Conservation (phyloP, 1,140 invertebrate genomes). For the Heliconius hermathena region DNA sequence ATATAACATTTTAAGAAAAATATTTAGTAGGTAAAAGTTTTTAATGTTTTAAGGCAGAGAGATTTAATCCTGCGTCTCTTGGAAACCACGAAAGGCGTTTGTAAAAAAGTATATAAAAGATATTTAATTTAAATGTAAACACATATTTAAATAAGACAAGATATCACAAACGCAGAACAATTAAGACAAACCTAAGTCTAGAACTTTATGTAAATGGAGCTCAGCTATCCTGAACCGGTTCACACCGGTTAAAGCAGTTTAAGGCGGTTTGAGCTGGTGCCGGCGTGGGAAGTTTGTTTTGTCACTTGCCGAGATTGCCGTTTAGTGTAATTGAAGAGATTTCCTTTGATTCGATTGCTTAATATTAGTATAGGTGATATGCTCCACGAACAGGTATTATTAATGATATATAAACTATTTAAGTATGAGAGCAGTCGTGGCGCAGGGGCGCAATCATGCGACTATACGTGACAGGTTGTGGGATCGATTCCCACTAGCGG, state of each 20-base stretch:
- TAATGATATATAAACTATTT: neutral
- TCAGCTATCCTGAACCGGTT: conserved; percentile 53
- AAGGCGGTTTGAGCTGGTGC: conserved; percentile 57
- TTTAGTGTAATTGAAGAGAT: conserved; percentile 61
- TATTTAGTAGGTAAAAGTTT: no score
- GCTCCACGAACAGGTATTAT: neutral
- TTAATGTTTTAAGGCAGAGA: no score
- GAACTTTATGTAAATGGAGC: conserved; percentile 52
- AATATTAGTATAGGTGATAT: neutral
- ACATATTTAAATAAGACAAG: conserved; percentile 1
- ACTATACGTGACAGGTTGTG: no score
- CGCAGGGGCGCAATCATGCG: no score
- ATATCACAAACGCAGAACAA: conserved; percentile 19
- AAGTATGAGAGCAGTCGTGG: neutral
- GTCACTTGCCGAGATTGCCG: conserved; percentile 54
- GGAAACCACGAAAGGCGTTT: no score
- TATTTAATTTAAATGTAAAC: neutral
- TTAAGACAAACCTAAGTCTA: conserved; percentile 39
- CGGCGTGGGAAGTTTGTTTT: conserved; percentile 58
- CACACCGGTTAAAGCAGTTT: conserved; percentile 58
- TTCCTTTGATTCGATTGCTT: conserved; percentile 21
- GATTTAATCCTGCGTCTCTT: no score
- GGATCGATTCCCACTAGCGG: no score
- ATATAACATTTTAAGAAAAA: no score
- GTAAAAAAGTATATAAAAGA: no score